Evolutionary conservation across 2,113 vertebrate species (phyloP).

Genomic region (Poecile atricapillus): DNA sequence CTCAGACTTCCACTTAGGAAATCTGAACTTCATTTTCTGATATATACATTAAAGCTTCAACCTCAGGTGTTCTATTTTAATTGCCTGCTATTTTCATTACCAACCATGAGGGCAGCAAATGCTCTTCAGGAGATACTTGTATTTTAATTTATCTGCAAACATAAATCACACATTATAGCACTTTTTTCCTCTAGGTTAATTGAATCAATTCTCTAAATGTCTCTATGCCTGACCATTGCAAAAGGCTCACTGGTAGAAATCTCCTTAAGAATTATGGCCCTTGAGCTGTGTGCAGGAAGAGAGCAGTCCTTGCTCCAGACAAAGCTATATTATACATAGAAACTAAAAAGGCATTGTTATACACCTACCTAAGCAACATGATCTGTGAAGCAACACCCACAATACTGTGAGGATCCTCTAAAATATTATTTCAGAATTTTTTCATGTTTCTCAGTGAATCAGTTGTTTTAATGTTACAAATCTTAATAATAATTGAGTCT

Average conservation of each 20-base stretch:
- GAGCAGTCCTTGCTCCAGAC: slow-evolving; percentile 19
- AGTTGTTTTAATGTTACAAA: background rate
- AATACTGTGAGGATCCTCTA: background rate
- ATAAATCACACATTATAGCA: slow-evolving; percentile 74
- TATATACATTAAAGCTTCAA: background rate
- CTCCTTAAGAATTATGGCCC: slow-evolving; percentile 57
- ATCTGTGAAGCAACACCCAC: slow-evolving; percentile 25
- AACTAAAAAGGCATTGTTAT: background rate
- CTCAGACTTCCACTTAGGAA: background rate
- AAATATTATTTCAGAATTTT: background rate
- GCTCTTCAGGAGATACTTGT: slow-evolving; percentile 64
- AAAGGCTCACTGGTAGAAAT: slow-evolving; percentile 51
- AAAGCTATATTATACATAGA: background rate
- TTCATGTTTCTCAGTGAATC: background rate
- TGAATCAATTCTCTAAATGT: slow-evolving; percentile 74
- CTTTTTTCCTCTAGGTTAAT: slow-evolving; percentile 68
- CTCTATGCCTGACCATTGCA: slow-evolving; percentile 61
- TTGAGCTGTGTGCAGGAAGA: slow-evolving; percentile 26
- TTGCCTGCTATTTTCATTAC: slow-evolving; percentile 63
- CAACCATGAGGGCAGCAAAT: slow-evolving; percentile 42
- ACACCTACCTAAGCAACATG: background rate
- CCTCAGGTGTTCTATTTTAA: slow-evolving; percentile 55
- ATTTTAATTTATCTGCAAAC: slow-evolving; percentile 74
- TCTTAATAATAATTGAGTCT: slow-evolving; percentile 19
- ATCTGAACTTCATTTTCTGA: background rate